A percentile compares a stretch with the other conserved stretches of the same genome.
These are phyloP conservation scores for Todus mexicanus DNA, from an alignment of 2,797 vertebrate species.

Conservation along the genomic window DNA sequence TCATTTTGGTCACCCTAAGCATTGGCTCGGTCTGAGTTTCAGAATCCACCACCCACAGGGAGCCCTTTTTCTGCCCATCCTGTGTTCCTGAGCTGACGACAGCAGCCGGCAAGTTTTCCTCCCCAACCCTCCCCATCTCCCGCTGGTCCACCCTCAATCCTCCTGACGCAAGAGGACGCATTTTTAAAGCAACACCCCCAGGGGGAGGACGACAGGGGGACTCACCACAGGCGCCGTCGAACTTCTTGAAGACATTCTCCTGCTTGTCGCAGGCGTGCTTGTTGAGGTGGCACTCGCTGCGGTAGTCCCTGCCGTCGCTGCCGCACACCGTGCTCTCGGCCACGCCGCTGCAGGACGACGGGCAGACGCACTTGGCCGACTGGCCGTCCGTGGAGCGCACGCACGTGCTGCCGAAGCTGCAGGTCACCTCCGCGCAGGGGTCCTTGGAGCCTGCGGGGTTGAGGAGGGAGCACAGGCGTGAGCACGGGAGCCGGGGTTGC, in stretches of 20 bases:
- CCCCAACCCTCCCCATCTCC: background rate
- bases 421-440: conserved; percentile 87
- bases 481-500: fast-evolving
- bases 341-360: conserved; percentile 77
- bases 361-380: conserved; percentile 89
- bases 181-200: background rate
- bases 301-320: conserved; percentile 90
- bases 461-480: fast-evolving
- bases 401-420: conserved; percentile 94
- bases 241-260: conserved; percentile 87
- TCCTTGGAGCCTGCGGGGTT: conserved; percentile 83
- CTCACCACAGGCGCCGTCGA: conserved; percentile 88
- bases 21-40: background rate
- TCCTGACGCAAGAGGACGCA: background rate
- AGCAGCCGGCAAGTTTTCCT: background rate
- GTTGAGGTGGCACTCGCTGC: conserved; percentile 87
- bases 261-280: conserved; percentile 86
- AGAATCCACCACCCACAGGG: background rate
- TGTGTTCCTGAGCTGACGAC: background rate
- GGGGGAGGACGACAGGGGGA: background rate
- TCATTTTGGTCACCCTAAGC: background rate
- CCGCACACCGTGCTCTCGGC: conserved; percentile 82
- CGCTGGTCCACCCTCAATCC: fast-evolving
- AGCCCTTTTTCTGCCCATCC: background rate
- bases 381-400: conserved; percentile 84